Percentiles rank a stretch among this genome's conserved stretches.
Evolutionary conservation across 2,113 vertebrate genomes (phyloP).

Genomic region (Narcine bancroftii): DNA sequence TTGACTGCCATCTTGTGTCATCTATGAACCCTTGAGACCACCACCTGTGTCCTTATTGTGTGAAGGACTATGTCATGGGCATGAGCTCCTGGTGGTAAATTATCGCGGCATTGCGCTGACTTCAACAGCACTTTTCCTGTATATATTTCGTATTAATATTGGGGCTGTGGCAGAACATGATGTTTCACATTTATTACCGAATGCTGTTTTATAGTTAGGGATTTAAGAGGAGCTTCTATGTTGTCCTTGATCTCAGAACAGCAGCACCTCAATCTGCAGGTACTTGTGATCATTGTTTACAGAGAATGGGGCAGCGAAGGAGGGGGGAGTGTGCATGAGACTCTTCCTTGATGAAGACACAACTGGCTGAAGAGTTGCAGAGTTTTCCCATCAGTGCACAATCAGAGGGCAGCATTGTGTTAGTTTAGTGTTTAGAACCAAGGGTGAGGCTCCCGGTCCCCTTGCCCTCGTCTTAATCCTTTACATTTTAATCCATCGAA

Average conservation of each 20-base stretch:
- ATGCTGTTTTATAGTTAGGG: not conserved
- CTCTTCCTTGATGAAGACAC: not conserved
- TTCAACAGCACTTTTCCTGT: constrained; percentile 2
- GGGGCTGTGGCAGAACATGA: not conserved
- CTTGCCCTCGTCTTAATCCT: too few species aligned
- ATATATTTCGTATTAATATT: not conserved
- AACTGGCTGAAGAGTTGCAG: not conserved
- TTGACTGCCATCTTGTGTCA: not conserved
- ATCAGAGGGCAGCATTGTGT: not conserved
- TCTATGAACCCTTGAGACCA: not conserved
- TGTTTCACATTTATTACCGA: not conserved
- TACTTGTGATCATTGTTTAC: constrained; percentile 12
- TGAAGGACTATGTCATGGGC: not conserved
- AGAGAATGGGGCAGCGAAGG: not conserved
- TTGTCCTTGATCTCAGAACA: not conserved
- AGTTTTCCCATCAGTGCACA: not conserved
- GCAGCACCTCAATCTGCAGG: not conserved
- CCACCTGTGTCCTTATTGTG: not conserved
- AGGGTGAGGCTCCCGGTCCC: too few species aligned
- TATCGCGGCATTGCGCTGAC: not conserved
- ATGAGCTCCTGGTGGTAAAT: not conserved
- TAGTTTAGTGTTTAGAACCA: too few species aligned
- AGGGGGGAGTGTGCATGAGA: not conserved
- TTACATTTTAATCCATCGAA: too few species aligned
- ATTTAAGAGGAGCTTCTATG: not conserved